Conservation (phyloP, 2,797 vertebrate species). For the Myotis vivesi region DNA sequence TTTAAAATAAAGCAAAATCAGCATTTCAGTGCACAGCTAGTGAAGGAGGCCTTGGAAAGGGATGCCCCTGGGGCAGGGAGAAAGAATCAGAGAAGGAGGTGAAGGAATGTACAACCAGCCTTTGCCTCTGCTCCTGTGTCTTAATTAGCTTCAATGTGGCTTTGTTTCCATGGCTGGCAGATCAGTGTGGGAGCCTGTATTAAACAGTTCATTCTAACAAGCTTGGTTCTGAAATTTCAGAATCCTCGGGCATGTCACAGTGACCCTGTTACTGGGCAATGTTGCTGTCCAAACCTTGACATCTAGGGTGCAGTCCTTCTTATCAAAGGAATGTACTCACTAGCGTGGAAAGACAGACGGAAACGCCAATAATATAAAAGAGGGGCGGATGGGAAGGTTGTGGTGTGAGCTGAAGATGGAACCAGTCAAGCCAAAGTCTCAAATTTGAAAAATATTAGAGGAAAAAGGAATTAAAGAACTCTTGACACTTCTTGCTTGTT, state of each 20-base stretch:
- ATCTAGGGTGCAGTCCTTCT: neutral
- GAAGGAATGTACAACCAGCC: neutral
- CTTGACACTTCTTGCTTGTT: constrained; percentile 24
- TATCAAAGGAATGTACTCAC: neutral
- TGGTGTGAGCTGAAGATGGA: neutral
- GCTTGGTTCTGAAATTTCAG: constrained; percentile 37
- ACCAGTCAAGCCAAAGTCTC: neutral
- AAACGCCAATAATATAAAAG: neutral
- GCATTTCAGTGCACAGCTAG: neutral
- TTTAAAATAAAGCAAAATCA: constrained; percentile 33
- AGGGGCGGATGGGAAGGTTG: neutral
- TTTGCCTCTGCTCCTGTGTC: neutral
- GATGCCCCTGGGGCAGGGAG: neutral
- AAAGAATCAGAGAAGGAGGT: neutral
- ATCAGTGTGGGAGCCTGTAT: neutral
- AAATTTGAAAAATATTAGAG: neutral
- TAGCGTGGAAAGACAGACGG: neutral
- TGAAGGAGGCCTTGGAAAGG: neutral
- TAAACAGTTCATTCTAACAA: neutral
- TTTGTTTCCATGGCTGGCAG: constrained; percentile 49
- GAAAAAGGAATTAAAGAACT: neutral
- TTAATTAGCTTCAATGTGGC: neutral
- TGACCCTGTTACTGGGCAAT: neutral
- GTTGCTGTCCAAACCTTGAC: constrained; percentile 6
- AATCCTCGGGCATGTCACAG: neutral